A percentile compares a stretch with the other conserved stretches of the same genome.
Evolutionary conservation across 2,888 invertebrate species (phyloP).

Genomic region (Drosophila formosana): DNA sequence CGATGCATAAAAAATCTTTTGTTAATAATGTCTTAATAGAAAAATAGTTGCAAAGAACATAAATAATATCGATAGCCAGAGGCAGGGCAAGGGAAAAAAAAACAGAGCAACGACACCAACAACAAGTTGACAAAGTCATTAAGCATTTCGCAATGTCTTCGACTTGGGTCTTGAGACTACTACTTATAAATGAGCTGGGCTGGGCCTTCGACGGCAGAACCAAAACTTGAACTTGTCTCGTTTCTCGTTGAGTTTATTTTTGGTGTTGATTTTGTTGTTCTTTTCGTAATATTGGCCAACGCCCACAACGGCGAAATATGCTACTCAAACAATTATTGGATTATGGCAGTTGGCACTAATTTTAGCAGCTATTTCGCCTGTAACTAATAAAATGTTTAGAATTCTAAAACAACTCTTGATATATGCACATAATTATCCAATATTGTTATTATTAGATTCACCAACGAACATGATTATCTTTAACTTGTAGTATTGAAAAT

Average conservation of each 20-base stretch:
- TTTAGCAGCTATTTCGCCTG: not conserved
- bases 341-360: conserved; percentile 12
- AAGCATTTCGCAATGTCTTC: conserved; percentile 46
- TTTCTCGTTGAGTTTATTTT: conserved; percentile 20
- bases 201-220: conserved; percentile 25
- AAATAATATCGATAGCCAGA: conserved; percentile 18
- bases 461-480: not conserved
- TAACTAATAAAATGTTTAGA: not conserved
- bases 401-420: too few relatives aligned
- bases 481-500: not conserved
- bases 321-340: conserved; percentile 23
- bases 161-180: conserved; percentile 9
- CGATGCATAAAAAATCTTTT: conserved; percentile 36
- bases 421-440: too few relatives aligned
- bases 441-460: not conserved
- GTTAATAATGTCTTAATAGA: conserved; percentile 77
- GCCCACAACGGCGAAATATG: conserved; percentile 52
- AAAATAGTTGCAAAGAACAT: conserved; percentile 46
- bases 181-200: conserved; percentile 32
- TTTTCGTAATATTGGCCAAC: conserved; percentile 33
- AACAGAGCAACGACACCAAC: conserved; percentile 13
- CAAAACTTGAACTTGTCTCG: conserved; percentile 49
- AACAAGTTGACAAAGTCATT: conserved; percentile 46
- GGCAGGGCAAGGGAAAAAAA: not conserved
- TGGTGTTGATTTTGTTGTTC: not conserved